Evolutionary conservation across 2,888 invertebrate genomes (phyloP), one percentile per base, ranked within the genome.

Genomic region (Synanthedon myopaeformis): DNA sequence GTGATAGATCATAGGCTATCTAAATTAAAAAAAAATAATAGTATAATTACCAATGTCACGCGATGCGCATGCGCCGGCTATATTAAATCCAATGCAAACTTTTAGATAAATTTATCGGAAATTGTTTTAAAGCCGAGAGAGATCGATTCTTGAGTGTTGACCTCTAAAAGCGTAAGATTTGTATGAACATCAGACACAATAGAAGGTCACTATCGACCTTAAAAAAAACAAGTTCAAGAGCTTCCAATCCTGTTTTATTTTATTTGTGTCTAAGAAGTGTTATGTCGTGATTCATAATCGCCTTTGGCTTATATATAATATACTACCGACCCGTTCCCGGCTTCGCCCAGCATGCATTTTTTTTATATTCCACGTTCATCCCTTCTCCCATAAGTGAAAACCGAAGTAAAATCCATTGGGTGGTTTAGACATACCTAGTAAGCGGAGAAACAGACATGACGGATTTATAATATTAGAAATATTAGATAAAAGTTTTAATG

Each of bases 1-100:
- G 45, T 45, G 45, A n/a, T 45, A 45, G 45, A 13, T 45, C n/a
- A 45, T 13, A 45, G 14, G 14, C 45, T 13, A 45, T n/a, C 45
- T 12, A 14, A 10, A 49, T 49, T 17, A 41, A 45, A 53, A 42
- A 51, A 49, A 51, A 51, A 42, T 13, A 53, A 10, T 10, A 10
- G 35, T 1, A 35, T 35, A 8, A 2, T 2, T 8, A 10, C 35
- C 35, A 35, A 35, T 35, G 35, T 35, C 57, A 57, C 51, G 57
- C 56, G 57, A 55, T 53, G 56, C 48, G 50, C 53, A 51, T 35
- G 51, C 53, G 50, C 19, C 49, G 23, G 3, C 10, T 35, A 3
- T 10, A 35, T 10, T 10, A 35, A 35, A 28, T 28, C 8, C 28
- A 28, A 28, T 28, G 28, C 8, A 2, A 28, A 35, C 35, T 13